Conservation (phyloP, 1,140 invertebrate genomes). For the silkworm (Bombyx mori) region ASM3026992v2 NC_085115.1:8050001-8050500, state of each 20-base stretch:
- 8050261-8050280: neutral
- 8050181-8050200: neutral
- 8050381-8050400: too few relatives aligned
- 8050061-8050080: constrained; percentile 83
- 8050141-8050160: constrained; percentile 72
- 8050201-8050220: too few relatives aligned
- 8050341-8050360: too few relatives aligned
- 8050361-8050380: too few relatives aligned
- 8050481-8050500: constrained; percentile 68
- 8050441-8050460: too few relatives aligned
- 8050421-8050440: too few relatives aligned
- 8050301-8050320: neutral
- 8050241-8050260: neutral
- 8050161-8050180: constrained; percentile 71
- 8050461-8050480: neutral
- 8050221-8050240: neutral
- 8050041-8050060: constrained; percentile 82
- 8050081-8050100: constrained; percentile 77
- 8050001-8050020: constrained; percentile 75
- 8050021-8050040: constrained; percentile 80
- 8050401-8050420: too few relatives aligned
- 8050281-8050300: neutral
- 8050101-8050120: constrained; percentile 87
- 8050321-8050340: neutral
- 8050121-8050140: constrained; percentile 85